Evolutionary conservation across 2,113 vertebrate species (phyloP).

Genomic region (Rhabdornis inornatus): DNA sequence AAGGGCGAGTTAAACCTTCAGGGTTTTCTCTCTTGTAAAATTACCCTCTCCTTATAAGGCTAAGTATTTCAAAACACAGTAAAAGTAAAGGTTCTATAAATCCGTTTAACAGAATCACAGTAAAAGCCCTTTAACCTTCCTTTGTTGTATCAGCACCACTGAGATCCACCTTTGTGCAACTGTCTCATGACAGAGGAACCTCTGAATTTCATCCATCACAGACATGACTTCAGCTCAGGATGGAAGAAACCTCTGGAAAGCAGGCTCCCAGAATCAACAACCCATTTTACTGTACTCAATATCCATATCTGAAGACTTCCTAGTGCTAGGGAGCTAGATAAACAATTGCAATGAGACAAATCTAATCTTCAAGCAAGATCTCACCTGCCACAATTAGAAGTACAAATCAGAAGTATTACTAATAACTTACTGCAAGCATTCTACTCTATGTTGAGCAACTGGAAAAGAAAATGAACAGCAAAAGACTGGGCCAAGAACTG

Average conservation of each 20-base stretch:
- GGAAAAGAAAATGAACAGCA: not conserved
- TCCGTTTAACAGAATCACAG: not conserved
- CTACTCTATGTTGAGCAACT: not conserved
- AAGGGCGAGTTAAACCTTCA: not conserved
- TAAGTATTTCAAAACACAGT: not conserved
- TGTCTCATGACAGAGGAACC: not conserved
- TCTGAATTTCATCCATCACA: not conserved
- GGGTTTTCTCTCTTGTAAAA: not conserved
- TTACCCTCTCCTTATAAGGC: not conserved
- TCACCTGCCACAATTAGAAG: not conserved
- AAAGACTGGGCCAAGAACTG: not conserved
- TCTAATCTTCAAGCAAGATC: not conserved
- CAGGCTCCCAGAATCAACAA: not conserved
- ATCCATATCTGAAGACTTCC: not conserved
- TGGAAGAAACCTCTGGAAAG: not conserved
- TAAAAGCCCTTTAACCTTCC: not conserved
- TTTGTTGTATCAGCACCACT: fast-evolving
- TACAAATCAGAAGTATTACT: not conserved
- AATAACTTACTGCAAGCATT: not conserved
- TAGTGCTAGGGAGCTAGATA: not conserved
- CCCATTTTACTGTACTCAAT: not conserved
- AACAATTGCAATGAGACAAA: not conserved
- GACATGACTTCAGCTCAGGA: not conserved
- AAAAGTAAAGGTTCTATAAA: not conserved
- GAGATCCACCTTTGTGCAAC: not conserved